A percentile compares a stretch with the other conserved stretches of the same genome.
Evolutionary conservation across 2,113 vertebrate species (phyloP).

Genomic region (Orcinus orca): DNA sequence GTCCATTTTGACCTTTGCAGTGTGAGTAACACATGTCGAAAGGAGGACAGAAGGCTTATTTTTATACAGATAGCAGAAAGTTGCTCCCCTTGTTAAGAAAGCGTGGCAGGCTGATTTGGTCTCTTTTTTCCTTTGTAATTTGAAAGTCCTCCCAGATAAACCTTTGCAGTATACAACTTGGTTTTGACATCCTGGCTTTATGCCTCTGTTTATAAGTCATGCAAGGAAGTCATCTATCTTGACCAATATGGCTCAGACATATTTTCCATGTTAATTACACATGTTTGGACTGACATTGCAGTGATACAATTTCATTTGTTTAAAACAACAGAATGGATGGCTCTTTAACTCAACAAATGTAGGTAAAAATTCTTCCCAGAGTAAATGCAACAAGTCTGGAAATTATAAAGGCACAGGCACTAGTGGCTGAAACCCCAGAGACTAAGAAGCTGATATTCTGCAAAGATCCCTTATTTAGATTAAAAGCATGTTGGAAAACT

Average conservation of each 20-base stretch:
- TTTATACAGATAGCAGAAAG: constrained; percentile 54
- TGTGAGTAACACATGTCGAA: constrained; percentile 48
- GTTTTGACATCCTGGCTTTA: constrained; percentile 73
- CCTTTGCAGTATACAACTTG: constrained; percentile 68
- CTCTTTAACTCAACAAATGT: constrained; percentile 68
- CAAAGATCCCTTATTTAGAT: constrained; percentile 58
- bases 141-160: constrained; percentile 73
- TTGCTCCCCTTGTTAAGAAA: constrained; percentile 53
- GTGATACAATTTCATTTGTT: constrained; percentile 75
- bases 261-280: constrained; percentile 81
- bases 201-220: constrained; percentile 76
- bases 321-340: constrained; percentile 72
- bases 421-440: constrained; percentile 66
- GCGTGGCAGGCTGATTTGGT: constrained; percentile 25
- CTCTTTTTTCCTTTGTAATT: constrained; percentile 62
- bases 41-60: constrained; percentile 53
- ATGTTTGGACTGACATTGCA: constrained; percentile 70
- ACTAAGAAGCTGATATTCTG: constrained; percentile 60
- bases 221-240: constrained; percentile 79
- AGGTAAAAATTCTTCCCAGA: constrained; percentile 71
- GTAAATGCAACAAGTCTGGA: constrained; percentile 76
- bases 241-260: constrained; percentile 70
- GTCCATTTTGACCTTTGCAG: constrained; percentile 61
- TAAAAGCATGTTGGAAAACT: constrained; percentile 75
- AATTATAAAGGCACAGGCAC: constrained; percentile 78